phyloP scores from a whole-genome alignment of 1,140 invertebrate species.

The Drosophila bocqueti region DNA sequence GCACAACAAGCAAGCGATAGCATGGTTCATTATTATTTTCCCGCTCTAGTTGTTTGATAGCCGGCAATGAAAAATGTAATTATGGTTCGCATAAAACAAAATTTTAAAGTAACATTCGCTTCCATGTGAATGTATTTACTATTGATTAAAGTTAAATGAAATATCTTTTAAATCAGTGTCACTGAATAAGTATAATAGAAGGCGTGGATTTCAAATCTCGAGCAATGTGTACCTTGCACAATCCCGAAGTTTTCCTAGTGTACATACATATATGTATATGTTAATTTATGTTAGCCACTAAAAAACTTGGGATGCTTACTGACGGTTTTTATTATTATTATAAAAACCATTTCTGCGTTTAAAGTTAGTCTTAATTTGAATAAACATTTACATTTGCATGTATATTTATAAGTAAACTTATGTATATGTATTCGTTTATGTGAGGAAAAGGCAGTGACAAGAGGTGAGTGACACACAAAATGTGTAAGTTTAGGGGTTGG shows the following conservation, averaged over 20 bases:
- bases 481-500: conserved; percentile 62
- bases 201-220: conserved; percentile 2
- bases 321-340: not conserved
- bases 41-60: conserved; percentile 11
- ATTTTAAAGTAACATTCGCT: too few relatives aligned
- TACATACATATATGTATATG: conserved; percentile 13
- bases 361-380: not conserved
- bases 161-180: not conserved
- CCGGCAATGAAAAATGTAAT: conserved; percentile 3
- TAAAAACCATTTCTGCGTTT: not conserved
- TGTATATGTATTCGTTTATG: not conserved
- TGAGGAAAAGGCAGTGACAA: conserved; percentile 25
- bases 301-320: not conserved
- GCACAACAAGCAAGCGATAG: not conserved
- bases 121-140: not conserved
- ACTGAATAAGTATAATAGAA: not conserved
- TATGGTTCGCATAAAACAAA: conserved; percentile 4
- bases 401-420: not conserved
- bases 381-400: not conserved
- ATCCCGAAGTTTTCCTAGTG: conserved; percentile 5
- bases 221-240: conserved; percentile 6
- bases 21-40: conserved; percentile 1
- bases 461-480: conserved; percentile 64
- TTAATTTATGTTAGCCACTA: not conserved
- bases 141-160: not conserved